Conservation (phyloP, 2,888 invertebrate genomes). For the Papilio demoleus region DNA sequence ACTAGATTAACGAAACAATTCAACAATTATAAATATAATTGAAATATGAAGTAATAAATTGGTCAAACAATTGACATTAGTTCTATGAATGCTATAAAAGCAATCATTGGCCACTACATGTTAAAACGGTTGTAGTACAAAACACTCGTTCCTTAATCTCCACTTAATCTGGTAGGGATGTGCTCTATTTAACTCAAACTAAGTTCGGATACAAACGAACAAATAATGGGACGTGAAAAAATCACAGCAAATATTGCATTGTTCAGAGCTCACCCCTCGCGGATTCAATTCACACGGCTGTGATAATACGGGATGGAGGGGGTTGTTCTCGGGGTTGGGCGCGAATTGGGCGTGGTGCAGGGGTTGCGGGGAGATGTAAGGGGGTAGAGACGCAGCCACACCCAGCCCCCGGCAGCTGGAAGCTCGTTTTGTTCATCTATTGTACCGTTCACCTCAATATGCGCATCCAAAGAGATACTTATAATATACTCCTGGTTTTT, state of each 20-base stretch:
- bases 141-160: slow-evolving; percentile 69
- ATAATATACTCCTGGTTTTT: slow-evolving; percentile 5
- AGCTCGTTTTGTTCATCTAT: slow-evolving; percentile 60
- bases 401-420: slow-evolving; percentile 69
- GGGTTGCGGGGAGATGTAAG: slow-evolving; percentile 45
- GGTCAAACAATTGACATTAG: slow-evolving; percentile 14
- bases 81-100: slow-evolving; percentile 17
- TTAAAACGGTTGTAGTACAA: slow-evolving; percentile 48
- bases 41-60: slow-evolving; percentile 5
- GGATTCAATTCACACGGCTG: slow-evolving; percentile 72
- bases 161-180: slow-evolving; percentile 68
- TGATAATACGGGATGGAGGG: slow-evolving; percentile 60
- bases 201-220: slow-evolving; percentile 56
- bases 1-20: too few species aligned
- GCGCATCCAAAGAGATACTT: slow-evolving; percentile 60
- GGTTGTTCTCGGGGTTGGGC: slow-evolving; percentile 52
- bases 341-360: slow-evolving; percentile 66
- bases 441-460: slow-evolving; percentile 62
- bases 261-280: slow-evolving; percentile 68
- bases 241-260: slow-evolving; percentile 71
- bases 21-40: too few species aligned
- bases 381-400: slow-evolving; percentile 54
- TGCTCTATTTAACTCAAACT: slow-evolving; percentile 73
- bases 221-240: slow-evolving; percentile 72
- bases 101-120: slow-evolving; percentile 45